Evolutionary conservation across 2,113 vertebrate species (phyloP).

Genomic region (Propithecus coquereli): DNA sequence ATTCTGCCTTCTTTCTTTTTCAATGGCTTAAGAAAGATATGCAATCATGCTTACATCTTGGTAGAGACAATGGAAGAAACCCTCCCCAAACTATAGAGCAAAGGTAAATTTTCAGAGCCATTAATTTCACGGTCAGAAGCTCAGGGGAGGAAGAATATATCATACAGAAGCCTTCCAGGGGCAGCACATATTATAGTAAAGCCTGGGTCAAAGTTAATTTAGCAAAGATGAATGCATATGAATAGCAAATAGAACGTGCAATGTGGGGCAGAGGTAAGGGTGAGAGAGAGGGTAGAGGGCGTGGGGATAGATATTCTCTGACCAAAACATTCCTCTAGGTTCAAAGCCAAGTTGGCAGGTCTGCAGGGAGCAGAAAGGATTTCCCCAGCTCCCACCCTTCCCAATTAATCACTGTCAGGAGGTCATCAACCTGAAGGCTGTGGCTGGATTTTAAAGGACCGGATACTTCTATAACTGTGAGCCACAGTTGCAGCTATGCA

Average conservation of each 20-base stretch:
- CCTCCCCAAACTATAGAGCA: neutral
- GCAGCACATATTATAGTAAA: neutral
- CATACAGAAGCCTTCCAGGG: slow-evolving; percentile 10
- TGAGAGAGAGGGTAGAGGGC: neutral
- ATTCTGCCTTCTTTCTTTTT: neutral
- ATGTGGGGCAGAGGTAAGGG: neutral
- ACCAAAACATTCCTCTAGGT: slow-evolving; percentile 29
- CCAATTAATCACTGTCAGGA: slow-evolving; percentile 51
- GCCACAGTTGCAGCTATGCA: neutral
- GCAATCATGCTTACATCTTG: neutral
- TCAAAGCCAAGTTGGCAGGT: slow-evolving; percentile 65
- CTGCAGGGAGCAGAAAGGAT: slow-evolving; percentile 34
- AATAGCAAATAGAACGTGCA: slow-evolving; percentile 24
- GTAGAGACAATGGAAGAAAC: slow-evolving; percentile 3
- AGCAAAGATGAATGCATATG: slow-evolving; percentile 22
- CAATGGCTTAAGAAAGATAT: neutral
- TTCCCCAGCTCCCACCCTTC: slow-evolving; percentile 63
- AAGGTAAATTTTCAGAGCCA: slow-evolving; percentile 28
- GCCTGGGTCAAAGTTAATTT: slow-evolving; percentile 30
- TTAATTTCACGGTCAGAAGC: neutral
- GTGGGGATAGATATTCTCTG: slow-evolving; percentile 39
- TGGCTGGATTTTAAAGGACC: neutral
- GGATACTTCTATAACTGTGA: neutral
- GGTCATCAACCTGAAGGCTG: slow-evolving; percentile 45
- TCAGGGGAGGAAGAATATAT: neutral